Evolutionary conservation across 2,888 invertebrate species (phyloP).

Genomic region (Siphonodentalium dalli): DNA sequence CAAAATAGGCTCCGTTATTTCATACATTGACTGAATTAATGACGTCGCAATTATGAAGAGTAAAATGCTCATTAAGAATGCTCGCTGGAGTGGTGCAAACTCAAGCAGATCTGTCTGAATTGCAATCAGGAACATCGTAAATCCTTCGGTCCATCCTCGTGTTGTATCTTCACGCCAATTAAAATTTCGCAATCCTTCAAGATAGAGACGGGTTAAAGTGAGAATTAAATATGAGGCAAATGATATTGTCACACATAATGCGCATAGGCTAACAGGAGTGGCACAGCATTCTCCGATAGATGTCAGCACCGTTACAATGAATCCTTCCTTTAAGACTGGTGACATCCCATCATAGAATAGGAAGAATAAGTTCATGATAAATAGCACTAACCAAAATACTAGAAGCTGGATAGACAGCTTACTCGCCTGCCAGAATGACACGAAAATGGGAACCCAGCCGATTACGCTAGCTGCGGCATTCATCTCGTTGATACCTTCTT

Average conservation of each 20-base stretch:
- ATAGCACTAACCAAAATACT: constrained; percentile 68
- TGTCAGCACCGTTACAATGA: constrained; percentile 63
- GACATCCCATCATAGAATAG: constrained; percentile 52
- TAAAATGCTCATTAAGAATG: constrained; percentile 68
- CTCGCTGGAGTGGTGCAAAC: constrained; percentile 67
- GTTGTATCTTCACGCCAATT: constrained; percentile 56
- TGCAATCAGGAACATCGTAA: constrained; percentile 69
- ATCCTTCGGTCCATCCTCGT: constrained; percentile 69
- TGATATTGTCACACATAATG: constrained; percentile 68
- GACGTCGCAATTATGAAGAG: constrained; percentile 70
- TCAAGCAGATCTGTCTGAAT: constrained; percentile 68
- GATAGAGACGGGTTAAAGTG: constrained; percentile 64
- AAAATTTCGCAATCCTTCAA: constrained; percentile 62
- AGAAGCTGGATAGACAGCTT: constrained; percentile 67
- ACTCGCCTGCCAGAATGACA: constrained; percentile 65
- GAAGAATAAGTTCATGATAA: constrained; percentile 63
- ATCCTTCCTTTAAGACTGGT: constrained; percentile 57
- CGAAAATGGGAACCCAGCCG: constrained; percentile 59
- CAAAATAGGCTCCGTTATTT: constrained; percentile 68
- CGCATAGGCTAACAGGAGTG: constrained; percentile 68
- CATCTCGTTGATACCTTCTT: constrained; percentile 41
- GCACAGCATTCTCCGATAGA: constrained; percentile 66
- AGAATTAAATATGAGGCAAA: constrained; percentile 66
- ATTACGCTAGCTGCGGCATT: constrained; percentile 52
- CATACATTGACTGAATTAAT: constrained; percentile 69